Percentiles rank a stretch among this genome's conserved stretches.
Conservation (phyloP, 2,797 vertebrate genomes). For the Paratrypauchen microcephalus region DNA sequence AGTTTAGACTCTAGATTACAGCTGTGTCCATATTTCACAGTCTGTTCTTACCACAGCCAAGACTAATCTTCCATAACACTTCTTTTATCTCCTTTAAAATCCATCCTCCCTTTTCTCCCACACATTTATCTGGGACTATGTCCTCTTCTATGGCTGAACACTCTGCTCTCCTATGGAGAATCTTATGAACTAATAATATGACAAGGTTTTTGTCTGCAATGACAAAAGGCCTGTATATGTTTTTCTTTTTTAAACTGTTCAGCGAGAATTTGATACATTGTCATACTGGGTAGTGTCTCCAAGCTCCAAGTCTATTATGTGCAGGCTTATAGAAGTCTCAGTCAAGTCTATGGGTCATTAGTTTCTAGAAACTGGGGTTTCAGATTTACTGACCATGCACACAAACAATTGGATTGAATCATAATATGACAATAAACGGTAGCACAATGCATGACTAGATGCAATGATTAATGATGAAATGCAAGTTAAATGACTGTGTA, state of each 20-base stretch:
- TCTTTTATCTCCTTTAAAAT: conserved; percentile 40
- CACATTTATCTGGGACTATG: conserved; percentile 38
- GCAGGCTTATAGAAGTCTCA: background rate
- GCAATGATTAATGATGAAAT: background rate
- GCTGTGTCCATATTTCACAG: conserved; percentile 24
- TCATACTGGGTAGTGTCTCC: background rate
- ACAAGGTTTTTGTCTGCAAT: background rate
- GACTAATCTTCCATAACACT: conserved; percentile 25
- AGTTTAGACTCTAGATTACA: conserved; percentile 8
- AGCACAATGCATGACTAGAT: background rate
- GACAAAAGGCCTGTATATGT: too few relatives aligned
- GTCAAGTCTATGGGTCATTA: background rate
- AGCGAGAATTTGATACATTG: background rate
- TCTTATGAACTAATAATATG: conserved; percentile 30
- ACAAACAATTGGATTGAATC: background rate
- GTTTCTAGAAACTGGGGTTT: background rate
- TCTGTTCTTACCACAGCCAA: conserved; percentile 14
- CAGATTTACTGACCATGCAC: background rate
- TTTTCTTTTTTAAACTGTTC: too few relatives aligned
- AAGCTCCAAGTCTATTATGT: background rate
- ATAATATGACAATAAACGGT: background rate
- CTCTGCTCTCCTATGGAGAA: conserved; percentile 48
- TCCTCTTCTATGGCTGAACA: conserved; percentile 38
- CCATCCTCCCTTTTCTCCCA: conserved; percentile 10
- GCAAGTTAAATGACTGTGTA: background rate